These are phyloP conservation scores for Oncopodura yosiiana DNA, from an alignment of 1,140 invertebrate species.

Conservation along the genomic window DNA sequence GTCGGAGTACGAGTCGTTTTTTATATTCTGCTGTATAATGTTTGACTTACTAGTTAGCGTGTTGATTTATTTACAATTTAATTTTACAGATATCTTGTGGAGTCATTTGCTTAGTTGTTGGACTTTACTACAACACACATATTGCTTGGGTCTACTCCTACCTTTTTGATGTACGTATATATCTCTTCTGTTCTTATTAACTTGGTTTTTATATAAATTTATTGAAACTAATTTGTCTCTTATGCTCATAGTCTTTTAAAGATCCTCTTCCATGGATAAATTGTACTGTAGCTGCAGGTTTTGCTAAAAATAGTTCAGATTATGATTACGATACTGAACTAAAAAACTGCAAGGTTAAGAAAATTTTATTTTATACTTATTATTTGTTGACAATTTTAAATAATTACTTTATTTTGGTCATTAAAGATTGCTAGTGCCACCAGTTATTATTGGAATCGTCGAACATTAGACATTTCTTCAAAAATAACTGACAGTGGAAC, in stretches of 20 bases:
- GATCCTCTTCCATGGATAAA: conserved; percentile 79
- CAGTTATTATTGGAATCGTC: conserved; percentile 85
- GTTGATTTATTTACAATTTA: neutral
- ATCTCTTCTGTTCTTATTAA: too few relatives aligned
- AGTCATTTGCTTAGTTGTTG: too few relatives aligned
- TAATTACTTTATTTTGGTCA: conserved; percentile 6
- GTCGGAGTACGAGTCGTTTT: conserved; percentile 58
- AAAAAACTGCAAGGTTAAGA: neutral
- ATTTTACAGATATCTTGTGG: too few relatives aligned
- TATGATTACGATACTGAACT: conserved; percentile 52
- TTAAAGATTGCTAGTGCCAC: conserved; percentile 65
- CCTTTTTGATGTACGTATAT: neutral
- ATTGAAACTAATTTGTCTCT: neutral
- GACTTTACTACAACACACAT: conserved; percentile 6
- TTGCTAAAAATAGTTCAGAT: conserved; percentile 67
- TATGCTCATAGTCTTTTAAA: conserved; percentile 60
- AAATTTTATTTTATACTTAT: neutral
- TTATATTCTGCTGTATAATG: neutral
- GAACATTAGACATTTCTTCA: conserved; percentile 75
- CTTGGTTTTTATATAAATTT: too few relatives aligned
- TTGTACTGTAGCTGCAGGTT: conserved; percentile 66
- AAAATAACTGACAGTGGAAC: conserved; percentile 74
- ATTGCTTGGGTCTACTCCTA: conserved; percentile 7
- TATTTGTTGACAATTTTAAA: neutral
- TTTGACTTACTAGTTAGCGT: neutral